Evolutionary conservation across 2,888 invertebrate species (phyloP).

Genomic region (Amblyjoppa proteus): DNA sequence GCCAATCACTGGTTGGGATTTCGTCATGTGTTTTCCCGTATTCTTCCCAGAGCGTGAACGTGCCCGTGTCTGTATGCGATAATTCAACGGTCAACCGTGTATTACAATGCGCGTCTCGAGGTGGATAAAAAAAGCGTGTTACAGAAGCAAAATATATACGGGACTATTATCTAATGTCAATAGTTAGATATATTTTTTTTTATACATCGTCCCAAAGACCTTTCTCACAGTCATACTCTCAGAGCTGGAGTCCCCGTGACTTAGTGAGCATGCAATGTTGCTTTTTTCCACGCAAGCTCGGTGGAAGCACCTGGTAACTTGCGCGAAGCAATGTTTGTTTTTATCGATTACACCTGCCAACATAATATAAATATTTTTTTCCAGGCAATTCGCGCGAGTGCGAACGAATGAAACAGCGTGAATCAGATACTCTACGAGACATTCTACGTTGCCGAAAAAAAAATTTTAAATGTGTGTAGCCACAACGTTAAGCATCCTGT

Average conservation of each 20-base stretch:
- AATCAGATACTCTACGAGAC: slow-evolving; percentile 4
- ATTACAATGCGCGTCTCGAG: slow-evolving; percentile 21
- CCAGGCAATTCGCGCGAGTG: slow-evolving; percentile 12
- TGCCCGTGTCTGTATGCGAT: slow-evolving; percentile 11
- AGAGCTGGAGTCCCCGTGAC: neutral
- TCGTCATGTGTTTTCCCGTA: slow-evolving; percentile 55
- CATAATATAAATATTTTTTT: slow-evolving; percentile 21
- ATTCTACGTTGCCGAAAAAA: slow-evolving; percentile 34
- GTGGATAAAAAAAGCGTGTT: slow-evolving; percentile 23
- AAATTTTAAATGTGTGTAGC: slow-evolving; percentile 18
- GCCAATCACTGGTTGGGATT: slow-evolving; percentile 47
- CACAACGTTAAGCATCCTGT: slow-evolving; percentile 12
- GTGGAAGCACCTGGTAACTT: slow-evolving; percentile 2
- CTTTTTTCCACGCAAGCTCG: slow-evolving; percentile 31
- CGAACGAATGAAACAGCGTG: slow-evolving; percentile 12
- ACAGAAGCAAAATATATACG: neutral
- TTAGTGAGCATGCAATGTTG: slow-evolving; percentile 40
- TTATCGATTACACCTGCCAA: slow-evolving; percentile 3
- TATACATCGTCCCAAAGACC: neutral
- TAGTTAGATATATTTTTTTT: neutral
- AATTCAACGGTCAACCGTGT: slow-evolving; percentile 17
- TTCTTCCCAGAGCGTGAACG: neutral
- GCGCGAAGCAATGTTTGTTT: slow-evolving; percentile 17
- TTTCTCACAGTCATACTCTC: slow-evolving; percentile 19
- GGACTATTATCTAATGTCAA: neutral